Conservation (phyloP, 2,113 vertebrate genomes). For the Mastomys coucha region DNA sequence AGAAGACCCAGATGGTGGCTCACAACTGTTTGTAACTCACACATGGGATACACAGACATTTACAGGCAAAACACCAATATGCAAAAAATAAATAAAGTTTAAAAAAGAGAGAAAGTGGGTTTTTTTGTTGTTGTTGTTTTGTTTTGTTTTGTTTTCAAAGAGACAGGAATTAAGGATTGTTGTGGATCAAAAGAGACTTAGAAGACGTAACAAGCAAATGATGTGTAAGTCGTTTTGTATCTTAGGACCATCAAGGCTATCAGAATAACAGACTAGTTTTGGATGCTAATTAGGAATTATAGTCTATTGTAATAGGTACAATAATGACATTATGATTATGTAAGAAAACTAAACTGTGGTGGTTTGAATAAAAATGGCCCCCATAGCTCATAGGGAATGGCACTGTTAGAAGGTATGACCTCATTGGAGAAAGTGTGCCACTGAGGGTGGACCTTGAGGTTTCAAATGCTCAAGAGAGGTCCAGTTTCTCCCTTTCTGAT, state of each 20-base stretch:
- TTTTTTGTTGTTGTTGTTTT: neutral
- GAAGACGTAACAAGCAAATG: neutral
- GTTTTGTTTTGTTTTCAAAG: neutral
- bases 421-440: neutral
- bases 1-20: neutral
- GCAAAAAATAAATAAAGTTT: neutral
- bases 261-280: slow-evolving; percentile 42
- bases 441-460: neutral
- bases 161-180: neutral
- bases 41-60: neutral
- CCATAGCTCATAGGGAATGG: neutral
- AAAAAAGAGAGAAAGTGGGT: neutral
- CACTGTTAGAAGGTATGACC: neutral
- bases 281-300: slow-evolving; percentile 19
- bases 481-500: neutral
- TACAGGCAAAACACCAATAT: neutral
- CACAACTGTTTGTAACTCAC: neutral
- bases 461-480: neutral
- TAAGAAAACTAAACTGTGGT: slow-evolving; percentile 1
- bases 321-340: neutral
- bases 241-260: slow-evolving; percentile 8
- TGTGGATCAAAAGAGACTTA: slow-evolving; percentile 1
- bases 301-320: neutral
- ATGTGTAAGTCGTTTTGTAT: neutral
- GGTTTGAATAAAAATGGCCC: neutral